phyloP scores from a whole-genome alignment of 2,888 invertebrate genomes.

The Tenodera sinensis region DNA sequence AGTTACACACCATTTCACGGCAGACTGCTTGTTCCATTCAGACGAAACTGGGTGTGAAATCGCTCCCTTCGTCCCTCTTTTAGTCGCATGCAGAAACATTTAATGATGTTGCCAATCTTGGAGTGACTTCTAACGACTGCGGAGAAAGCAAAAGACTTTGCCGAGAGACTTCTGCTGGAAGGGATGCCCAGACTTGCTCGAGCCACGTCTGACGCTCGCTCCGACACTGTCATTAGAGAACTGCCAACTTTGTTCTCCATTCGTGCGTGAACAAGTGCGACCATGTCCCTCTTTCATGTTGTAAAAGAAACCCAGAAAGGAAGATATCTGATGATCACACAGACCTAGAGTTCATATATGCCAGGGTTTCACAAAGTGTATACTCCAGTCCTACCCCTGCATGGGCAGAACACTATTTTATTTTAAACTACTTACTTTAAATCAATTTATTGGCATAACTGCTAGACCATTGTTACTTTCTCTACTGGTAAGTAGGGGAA shows the following conservation, averaged over 20 bases:
- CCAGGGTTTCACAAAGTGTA: too few species aligned
- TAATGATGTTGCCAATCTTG: slow-evolving; percentile 33
- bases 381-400: too few species aligned
- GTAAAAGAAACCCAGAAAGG: not conserved
- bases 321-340: not conserved
- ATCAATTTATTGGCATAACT: too few species aligned
- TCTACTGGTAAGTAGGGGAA: too few species aligned
- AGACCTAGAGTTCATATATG: not conserved
- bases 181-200: not conserved
- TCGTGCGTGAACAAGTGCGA: not conserved
- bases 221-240: not conserved
- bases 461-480: too few species aligned
- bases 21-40: slow-evolving; percentile 20
- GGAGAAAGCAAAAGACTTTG: slow-evolving; percentile 7
- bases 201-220: not conserved
- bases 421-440: too few species aligned
- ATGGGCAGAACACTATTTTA: too few species aligned
- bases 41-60: slow-evolving; percentile 30
- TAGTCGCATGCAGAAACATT: slow-evolving; percentile 29
- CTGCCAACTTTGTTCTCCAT: not conserved
- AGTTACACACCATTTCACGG: slow-evolving; percentile 30
- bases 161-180: not conserved
- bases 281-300: not conserved
- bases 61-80: slow-evolving; percentile 17
- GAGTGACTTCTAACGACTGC: slow-evolving; percentile 27